Evolutionary conservation across 2,888 invertebrate species (phyloP), one percentile per base, ranked within the genome.

Genomic region (Arrhopalites spinosus): DNA sequence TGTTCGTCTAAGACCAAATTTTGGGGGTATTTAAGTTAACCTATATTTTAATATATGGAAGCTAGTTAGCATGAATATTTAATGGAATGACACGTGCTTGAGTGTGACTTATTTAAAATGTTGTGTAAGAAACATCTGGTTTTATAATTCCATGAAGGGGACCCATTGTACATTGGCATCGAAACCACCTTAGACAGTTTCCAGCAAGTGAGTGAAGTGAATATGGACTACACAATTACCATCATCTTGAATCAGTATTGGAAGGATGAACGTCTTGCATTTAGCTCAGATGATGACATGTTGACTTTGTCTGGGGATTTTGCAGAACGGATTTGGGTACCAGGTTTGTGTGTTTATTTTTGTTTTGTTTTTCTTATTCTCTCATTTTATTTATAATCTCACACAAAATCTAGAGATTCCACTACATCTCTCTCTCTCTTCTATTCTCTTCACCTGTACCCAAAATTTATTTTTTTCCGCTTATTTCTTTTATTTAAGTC

Each of bases 141-240:
- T 25, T 59, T 11, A 2, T 59, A n/a, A 5, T 25, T 25, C 69
- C 69, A 25, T 71, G 71, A 80, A 89, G 89, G 87, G 50, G 85
- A 86, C 66, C 87, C 88, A 3, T 84, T 89, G 61, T 84, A 86
- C 73, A 87, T 89, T 78, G 88, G 88, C 30, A 88, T 89, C 85
- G 88, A 89, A 81, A 85, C 89, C 75, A 86, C 87, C 45, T 86
- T 89, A 8, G 88, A 88, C 30, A 88, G 88, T 80, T 89, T 89
- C 83, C 88, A 89, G 83, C 86, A 87, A 73, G 88, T 89, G 77
- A 89, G 89, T 1, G 89, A 89, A 86, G 89, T 89, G 11, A 88
- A 89, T 83, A 89, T 89, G 89, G 89, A 89, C 83, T 89, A 89
- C 84, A 89, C 89, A 0, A 86, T 89, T 59, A 89, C 89, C 1